phyloP scores from a whole-genome alignment of 2,113 vertebrate genomes.

The rabbit (Oryctolagus cuniculus) region mOryCun1.1 NC_091440.1:57105001-57105500 shows the following conservation, averaged over 20 bases:
- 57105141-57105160: too few relatives aligned
- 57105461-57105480: not conserved
- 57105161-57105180: not conserved
- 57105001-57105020: too few relatives aligned
- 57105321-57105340: not conserved
- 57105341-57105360: not conserved
- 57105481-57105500: not conserved
- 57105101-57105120: too few relatives aligned
- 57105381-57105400: not conserved
- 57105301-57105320: not conserved
- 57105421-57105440: not conserved
- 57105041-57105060: too few relatives aligned
- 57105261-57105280: not conserved
- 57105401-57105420: not conserved
- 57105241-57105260: not conserved
- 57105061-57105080: too few relatives aligned
- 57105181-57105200: not conserved
- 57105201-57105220: not conserved
- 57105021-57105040: too few relatives aligned
- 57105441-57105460: not conserved
- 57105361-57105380: not conserved
- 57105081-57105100: too few relatives aligned
- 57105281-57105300: not conserved
- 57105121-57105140: too few relatives aligned
- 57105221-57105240: not conserved